Evolutionary conservation across 2,888 invertebrate species (phyloP).

Genomic region (Mantis religiosa): DNA sequence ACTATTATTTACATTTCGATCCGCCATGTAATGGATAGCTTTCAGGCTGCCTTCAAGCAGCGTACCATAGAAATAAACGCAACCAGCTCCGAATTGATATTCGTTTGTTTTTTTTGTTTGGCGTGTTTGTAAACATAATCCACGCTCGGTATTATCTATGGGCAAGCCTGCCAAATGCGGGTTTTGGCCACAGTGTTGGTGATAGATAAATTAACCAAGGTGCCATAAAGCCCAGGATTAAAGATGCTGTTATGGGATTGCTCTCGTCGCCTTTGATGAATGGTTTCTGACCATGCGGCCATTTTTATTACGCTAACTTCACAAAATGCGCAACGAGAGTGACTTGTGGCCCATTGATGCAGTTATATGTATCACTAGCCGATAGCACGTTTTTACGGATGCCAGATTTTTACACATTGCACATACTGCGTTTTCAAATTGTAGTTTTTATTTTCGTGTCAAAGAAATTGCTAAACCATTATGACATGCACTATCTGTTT

Average conservation of each 20-base stretch:
- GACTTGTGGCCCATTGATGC: background rate
- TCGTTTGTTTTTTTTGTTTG: background rate
- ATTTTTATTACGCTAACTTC: background rate
- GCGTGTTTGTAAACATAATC: conserved; percentile 3
- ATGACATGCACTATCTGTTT: no score
- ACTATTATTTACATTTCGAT: conserved; percentile 26
- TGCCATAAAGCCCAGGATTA: background rate
- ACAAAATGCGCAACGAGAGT: background rate
- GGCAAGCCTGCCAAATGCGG: background rate
- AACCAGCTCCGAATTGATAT: conserved; percentile 3
- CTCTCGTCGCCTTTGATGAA: background rate
- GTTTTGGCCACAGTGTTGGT: background rate
- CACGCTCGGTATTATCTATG: background rate
- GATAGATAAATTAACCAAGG: background rate
- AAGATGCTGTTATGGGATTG: background rate
- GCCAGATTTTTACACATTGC: no score
- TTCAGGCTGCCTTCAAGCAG: conserved; percentile 13
- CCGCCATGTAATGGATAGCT: conserved; percentile 13
- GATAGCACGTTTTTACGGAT: no score
- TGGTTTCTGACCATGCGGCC: background rate
- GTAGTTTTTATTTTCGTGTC: no score
- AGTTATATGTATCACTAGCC: background rate
- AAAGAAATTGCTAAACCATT: no score
- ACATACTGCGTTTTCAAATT: no score
- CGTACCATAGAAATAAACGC: background rate